These are phyloP conservation scores for Penaeus japonicus DNA, from an alignment of 1,140 invertebrate species.

Conservation along the genomic window DNA sequence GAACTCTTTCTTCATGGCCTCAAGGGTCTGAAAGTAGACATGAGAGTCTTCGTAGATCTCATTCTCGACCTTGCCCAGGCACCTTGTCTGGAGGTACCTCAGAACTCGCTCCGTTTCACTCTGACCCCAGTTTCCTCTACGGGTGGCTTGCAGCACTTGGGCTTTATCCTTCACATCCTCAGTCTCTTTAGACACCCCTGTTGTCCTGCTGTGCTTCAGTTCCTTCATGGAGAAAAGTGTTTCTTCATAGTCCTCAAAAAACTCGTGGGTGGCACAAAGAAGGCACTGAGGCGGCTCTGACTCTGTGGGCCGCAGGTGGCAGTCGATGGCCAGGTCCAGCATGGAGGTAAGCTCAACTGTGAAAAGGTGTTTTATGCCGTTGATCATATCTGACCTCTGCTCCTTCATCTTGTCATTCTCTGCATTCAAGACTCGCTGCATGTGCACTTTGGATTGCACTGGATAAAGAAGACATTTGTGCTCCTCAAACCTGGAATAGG, in stretches of 20 bases:
- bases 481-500: constrained; percentile 57
- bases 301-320: constrained; percentile 71
- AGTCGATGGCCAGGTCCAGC: constrained; percentile 71
- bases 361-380: constrained; percentile 63
- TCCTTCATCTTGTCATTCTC: constrained; percentile 65
- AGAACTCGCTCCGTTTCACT: constrained; percentile 70
- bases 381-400: constrained; percentile 63
- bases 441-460: constrained; percentile 58
- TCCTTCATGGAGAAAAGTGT: constrained; percentile 66
- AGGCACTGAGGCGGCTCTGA: constrained; percentile 62
- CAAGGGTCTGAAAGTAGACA: constrained; percentile 70
- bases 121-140: constrained; percentile 69
- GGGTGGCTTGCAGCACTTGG: constrained; percentile 63
- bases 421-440: constrained; percentile 65
- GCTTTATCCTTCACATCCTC: constrained; percentile 59
- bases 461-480: constrained; percentile 54
- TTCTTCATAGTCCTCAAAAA: constrained; percentile 69
- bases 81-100: constrained; percentile 64
- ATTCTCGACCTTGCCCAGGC: constrained; percentile 59
- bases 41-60: constrained; percentile 67
- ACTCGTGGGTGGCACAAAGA: constrained; percentile 67
- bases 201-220: constrained; percentile 60
- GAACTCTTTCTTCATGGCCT: constrained; percentile 75
- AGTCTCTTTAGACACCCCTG: constrained; percentile 55
- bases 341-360: constrained; percentile 63